These are phyloP conservation scores for Drosophila rellima DNA, from an alignment of 2,888 invertebrate species.

Conservation along the genomic window DNA sequence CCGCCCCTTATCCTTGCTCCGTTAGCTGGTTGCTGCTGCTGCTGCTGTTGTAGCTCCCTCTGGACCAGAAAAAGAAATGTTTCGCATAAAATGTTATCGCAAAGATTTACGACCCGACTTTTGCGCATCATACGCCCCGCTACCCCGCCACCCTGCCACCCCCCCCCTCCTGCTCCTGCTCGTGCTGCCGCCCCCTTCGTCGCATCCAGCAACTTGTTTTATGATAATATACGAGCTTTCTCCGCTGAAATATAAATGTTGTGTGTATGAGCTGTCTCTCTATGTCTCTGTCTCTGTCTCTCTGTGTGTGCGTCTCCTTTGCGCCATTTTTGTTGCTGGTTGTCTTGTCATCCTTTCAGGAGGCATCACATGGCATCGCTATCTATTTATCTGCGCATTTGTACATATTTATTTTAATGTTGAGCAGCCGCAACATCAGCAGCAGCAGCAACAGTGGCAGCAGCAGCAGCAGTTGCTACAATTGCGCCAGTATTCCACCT, in stretches of 20 bases:
- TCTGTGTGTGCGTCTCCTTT: conserved; percentile 54
- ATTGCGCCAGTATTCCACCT: conserved; percentile 68
- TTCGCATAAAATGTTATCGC: conserved; percentile 86
- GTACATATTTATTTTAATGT: conserved; percentile 83
- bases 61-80: conserved; percentile 85
- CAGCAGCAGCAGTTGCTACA: conserved; percentile 59
- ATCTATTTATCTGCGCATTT: conserved; percentile 77
- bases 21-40: conserved; percentile 41
- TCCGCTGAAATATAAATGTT: conserved; percentile 85
- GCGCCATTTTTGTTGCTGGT: conserved; percentile 73
- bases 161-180: conserved; percentile 8
- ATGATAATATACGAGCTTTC: conserved; percentile 86
- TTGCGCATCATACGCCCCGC: conserved; percentile 85
- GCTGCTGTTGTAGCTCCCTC: conserved; percentile 67
- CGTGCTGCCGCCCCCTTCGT: conserved; percentile 33
- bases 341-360: conserved; percentile 57
- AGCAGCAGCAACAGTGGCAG: conserved; percentile 20
- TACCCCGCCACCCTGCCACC: conserved; percentile 21
- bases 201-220: conserved; percentile 82
- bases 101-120: conserved; percentile 86
- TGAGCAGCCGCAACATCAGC: conserved; percentile 50
- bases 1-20: conserved; percentile 59
- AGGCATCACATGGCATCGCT: conserved; percentile 66
- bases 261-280: conserved; percentile 74
- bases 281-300: conserved; percentile 28